A percentile compares a stretch with the other conserved stretches of the same genome.
Conservation (phyloP, 2,113 vertebrate genomes). For the Dolichotis patagonum region DNA sequence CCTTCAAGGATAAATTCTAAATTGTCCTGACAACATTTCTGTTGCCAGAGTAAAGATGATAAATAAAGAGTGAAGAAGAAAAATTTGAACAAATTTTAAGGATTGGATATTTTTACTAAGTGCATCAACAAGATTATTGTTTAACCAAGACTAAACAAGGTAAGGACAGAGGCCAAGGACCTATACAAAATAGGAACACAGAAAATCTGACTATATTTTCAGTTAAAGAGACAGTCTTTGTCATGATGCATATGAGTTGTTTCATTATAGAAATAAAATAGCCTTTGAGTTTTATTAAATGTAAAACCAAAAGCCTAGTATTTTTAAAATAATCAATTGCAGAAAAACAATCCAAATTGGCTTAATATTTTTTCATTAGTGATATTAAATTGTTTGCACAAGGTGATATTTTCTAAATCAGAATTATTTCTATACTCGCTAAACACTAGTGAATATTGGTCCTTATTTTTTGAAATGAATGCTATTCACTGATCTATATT, state of each 20-base stretch:
- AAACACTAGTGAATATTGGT: background rate
- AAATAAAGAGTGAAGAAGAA: background rate
- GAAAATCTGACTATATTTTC: background rate
- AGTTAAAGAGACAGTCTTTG: background rate
- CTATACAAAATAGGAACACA: background rate
- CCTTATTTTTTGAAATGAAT: background rate
- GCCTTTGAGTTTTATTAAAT: background rate
- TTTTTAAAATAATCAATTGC: constrained; percentile 6
- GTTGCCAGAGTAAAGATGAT: background rate
- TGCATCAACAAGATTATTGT: background rate
- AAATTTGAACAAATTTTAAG: background rate
- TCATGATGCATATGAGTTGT: background rate
- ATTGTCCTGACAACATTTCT: background rate
- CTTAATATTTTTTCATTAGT: background rate
- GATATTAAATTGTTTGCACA: background rate
- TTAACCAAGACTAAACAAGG: background rate
- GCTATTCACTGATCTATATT: background rate
- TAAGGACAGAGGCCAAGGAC: background rate
- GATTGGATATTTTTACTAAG: background rate
- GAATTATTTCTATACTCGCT: background rate
- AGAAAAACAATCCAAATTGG: background rate
- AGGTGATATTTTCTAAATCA: background rate
- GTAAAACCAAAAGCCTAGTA: background rate
- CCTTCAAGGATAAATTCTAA: no score
- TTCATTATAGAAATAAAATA: background rate